Percentiles rank a stretch among this genome's conserved stretches.
phyloP scores from a whole-genome alignment of 2,113 vertebrate genomes.

The Sphaerodactylus townsendi region DNA sequence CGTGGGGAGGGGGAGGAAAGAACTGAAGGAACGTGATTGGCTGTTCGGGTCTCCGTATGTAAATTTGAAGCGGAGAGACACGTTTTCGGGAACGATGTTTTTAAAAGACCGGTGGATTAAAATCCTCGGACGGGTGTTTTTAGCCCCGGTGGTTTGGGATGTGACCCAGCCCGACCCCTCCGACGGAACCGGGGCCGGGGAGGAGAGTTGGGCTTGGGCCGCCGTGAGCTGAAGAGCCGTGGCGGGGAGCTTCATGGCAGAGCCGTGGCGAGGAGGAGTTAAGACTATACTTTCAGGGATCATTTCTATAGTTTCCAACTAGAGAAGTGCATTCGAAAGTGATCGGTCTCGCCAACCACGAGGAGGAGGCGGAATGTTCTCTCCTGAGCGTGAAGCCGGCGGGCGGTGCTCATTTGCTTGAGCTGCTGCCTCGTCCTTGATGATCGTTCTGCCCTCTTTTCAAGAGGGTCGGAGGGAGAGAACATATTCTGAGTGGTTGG shows the following conservation, averaged over 20 bases:
- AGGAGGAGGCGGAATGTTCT: slow-evolving; percentile 37
- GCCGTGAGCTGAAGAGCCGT: fast-evolving
- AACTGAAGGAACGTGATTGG: not conserved
- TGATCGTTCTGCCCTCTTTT: slow-evolving; percentile 28
- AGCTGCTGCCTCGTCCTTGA: slow-evolving; percentile 10
- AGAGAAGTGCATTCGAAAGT: slow-evolving; percentile 35
- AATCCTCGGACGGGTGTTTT: not conserved
- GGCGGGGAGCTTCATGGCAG: fast-evolving
- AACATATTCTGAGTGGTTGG: slow-evolving; percentile 52
- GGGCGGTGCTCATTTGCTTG: not conserved
- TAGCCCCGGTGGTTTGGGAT: no score
- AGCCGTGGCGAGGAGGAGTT: fast-evolving
- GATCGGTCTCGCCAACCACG: slow-evolving; percentile 28
- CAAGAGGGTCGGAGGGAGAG: slow-evolving; percentile 24
- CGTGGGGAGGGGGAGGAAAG: no score
- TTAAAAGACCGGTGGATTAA: not conserved
- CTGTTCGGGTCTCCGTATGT: not conserved
- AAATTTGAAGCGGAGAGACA: not conserved
- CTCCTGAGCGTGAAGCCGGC: slow-evolving; percentile 50
- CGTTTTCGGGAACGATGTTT: fast-evolving
- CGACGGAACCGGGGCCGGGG: not conserved
- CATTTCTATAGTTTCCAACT: slow-evolving; percentile 57
- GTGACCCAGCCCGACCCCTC: no score
- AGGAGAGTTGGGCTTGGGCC: not conserved
- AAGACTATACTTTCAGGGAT: slow-evolving; percentile 56